Base-by-base conservation (phyloP, 2,113 vertebrate species). In the Polyodon spathula region DNA sequence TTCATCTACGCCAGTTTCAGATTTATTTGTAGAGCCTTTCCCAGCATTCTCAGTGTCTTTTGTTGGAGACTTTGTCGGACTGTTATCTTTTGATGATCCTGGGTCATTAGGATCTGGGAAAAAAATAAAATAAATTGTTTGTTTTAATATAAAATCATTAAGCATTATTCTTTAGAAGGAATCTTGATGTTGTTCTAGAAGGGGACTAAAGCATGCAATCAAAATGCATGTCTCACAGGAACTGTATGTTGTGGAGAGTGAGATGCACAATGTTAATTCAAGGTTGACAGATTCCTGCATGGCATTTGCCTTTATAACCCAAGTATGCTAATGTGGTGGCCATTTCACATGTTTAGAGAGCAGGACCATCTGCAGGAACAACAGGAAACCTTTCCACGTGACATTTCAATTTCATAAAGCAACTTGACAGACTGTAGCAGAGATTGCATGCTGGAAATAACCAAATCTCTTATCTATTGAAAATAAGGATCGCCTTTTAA, bases 81-180 rank as follows among this genome's bases (percentile, higher is more conserved):
- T 77, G 10, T 82, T 83, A 76, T 88, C 84, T 85, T 88, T 90
- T 71, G 88, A 74, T 67, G 85, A 81, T 69, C 85, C 75, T 8
- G 90, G 84, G 6, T 92, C 92, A 69, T 88, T 86, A 27, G 93
- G 91, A 90, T 90, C 95, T 97, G 80, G 17, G 71, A 58, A 83
- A 74, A 77, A 66, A 60, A 77, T 46, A 84, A 69, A 71, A 11
- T 27, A 27, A n/a, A n/a, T n/a, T n/a, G 27, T 27, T 27, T 27
- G 27, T 27, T 27, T 27, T 27, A 27, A 27, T 27, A 27, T 27
- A 27, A 27, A 1, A 27, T 27, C 27, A 27, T 27, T 27, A 27
- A 27, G 27, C 27, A 27, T 27, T 27, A 27, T 27, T 27, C 27
- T 27, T 27, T 27, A 27, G 27, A 27, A 27, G 27, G 27, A 27